A percentile compares a stretch with the other conserved stretches of the same genome.
These are phyloP conservation scores for Coregonus suidteri DNA, from an alignment of 2,797 vertebrate species.

Conservation along the genomic window DNA sequence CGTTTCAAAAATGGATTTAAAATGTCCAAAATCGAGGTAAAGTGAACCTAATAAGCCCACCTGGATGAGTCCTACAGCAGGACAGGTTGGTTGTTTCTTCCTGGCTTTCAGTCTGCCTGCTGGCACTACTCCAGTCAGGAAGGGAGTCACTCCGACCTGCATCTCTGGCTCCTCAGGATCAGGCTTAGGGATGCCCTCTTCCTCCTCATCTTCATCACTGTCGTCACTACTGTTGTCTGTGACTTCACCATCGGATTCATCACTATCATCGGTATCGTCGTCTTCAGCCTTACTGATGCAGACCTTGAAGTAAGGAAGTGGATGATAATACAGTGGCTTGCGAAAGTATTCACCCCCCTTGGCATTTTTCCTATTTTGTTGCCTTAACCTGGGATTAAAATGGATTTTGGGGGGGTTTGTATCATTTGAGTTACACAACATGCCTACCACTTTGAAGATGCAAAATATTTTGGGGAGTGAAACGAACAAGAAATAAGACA, in stretches of 20 bases:
- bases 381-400: too few relatives aligned
- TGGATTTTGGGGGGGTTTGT: too few relatives aligned
- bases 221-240: slow-evolving; percentile 14
- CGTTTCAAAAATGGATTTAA: not conserved
- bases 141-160: slow-evolving; percentile 73
- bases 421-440: too few relatives aligned
- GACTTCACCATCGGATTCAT: slow-evolving; percentile 34
- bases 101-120: slow-evolving; percentile 82
- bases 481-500: too few relatives aligned
- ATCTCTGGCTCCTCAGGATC: not conserved
- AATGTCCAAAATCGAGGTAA: not conserved
- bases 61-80: slow-evolving; percentile 64
- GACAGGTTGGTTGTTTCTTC: slow-evolving; percentile 59
- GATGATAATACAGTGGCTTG: too few relatives aligned
- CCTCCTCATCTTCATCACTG: slow-evolving; percentile 17
- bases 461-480: too few relatives aligned
- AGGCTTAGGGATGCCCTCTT: slow-evolving; percentile 36
- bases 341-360: too few relatives aligned
- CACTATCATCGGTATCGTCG: slow-evolving; percentile 19
- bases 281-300: slow-evolving; percentile 67
- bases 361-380: too few relatives aligned
- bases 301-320: slow-evolving; percentile 54
- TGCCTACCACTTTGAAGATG: too few relatives aligned
- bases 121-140: slow-evolving; percentile 77
- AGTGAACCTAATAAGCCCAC: slow-evolving; percentile 43